Evolutionary conservation across 1,140 invertebrate genomes (phyloP).

Genomic region (Hestina assimilis): DNA sequence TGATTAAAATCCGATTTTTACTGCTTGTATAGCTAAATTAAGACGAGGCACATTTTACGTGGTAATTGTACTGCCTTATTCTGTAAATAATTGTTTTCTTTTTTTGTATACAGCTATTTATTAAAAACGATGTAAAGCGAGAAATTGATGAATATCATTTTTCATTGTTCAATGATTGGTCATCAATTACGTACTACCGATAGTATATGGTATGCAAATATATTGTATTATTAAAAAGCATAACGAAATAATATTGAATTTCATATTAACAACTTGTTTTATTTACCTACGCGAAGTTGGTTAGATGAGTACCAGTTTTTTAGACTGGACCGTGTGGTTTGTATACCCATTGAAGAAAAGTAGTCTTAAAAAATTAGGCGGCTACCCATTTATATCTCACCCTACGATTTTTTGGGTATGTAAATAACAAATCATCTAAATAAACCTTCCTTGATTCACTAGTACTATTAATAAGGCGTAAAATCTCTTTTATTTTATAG

Average conservation of each 20-base stretch:
- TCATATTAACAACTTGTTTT: slow-evolving; percentile 70
- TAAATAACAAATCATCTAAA: too few relatives aligned
- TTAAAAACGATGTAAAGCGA: slow-evolving; percentile 76
- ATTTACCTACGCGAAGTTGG: slow-evolving; percentile 44
- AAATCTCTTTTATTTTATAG: too few relatives aligned
- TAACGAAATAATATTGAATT: slow-evolving; percentile 79
- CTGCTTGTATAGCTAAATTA: slow-evolving; percentile 75
- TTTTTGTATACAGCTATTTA: slow-evolving; percentile 79
- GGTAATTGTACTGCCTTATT: slow-evolving; percentile 75
- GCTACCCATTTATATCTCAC: too few relatives aligned
- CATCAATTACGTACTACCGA: slow-evolving; percentile 76
- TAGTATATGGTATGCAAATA: slow-evolving; percentile 76
- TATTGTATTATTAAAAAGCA: slow-evolving; percentile 77
- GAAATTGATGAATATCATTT: slow-evolving; percentile 74
- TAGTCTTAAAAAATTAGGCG: too few relatives aligned
- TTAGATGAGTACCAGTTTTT: too few relatives aligned
- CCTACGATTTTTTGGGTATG: too few relatives aligned
- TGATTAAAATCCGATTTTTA: slow-evolving; percentile 66
- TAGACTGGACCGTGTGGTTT: too few relatives aligned
- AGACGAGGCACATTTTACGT: slow-evolving; percentile 71
- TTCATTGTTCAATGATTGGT: slow-evolving; percentile 76
- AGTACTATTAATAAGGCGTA: too few relatives aligned
- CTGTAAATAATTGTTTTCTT: slow-evolving; percentile 76
- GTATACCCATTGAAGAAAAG: too few relatives aligned
- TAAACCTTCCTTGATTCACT: too few relatives aligned